Evolutionary conservation across 1,140 invertebrate species (phyloP).

Genomic region (Macrosteles quadrilineatus): DNA sequence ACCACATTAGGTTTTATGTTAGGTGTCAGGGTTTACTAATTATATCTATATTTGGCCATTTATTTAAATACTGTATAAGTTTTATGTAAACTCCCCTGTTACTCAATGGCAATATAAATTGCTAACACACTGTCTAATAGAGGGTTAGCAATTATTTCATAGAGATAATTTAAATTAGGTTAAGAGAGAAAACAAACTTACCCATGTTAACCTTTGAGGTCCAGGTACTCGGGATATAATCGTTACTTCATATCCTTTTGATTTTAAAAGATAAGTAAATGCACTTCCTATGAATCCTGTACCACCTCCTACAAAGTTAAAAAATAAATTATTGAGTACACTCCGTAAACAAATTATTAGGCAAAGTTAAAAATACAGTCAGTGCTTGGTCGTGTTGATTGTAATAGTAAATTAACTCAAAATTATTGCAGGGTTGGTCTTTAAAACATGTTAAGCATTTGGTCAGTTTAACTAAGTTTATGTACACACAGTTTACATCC

Average conservation of each 20-base stretch:
- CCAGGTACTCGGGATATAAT: constrained; percentile 80
- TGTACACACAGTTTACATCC: too few relatives aligned
- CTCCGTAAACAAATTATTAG: constrained; percentile 19
- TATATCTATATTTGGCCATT: not conserved
- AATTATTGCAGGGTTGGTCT: not conserved
- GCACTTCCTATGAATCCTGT: constrained; percentile 84
- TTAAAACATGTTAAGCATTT: not conserved
- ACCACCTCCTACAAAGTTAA: constrained; percentile 72
- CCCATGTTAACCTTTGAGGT: constrained; percentile 75
- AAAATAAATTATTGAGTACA: not conserved
- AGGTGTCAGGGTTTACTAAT: not conserved
- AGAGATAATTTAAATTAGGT: not conserved
- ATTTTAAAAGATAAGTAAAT: constrained; percentile 62
- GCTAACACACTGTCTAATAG: not conserved
- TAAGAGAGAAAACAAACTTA: constrained; percentile 45
- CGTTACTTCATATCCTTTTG: constrained; percentile 70
- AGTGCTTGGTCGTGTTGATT: not conserved
- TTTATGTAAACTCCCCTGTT: not conserved
- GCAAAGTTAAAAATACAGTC: not conserved
- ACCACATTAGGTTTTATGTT: not conserved
- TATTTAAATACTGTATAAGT: not conserved
- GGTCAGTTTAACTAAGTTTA: not conserved
- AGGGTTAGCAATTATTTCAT: not conserved
- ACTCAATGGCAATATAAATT: not conserved
- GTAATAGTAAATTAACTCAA: not conserved